Conservation (phyloP, 2,113 vertebrate genomes). For the Callaeas wilsoni region DNA sequence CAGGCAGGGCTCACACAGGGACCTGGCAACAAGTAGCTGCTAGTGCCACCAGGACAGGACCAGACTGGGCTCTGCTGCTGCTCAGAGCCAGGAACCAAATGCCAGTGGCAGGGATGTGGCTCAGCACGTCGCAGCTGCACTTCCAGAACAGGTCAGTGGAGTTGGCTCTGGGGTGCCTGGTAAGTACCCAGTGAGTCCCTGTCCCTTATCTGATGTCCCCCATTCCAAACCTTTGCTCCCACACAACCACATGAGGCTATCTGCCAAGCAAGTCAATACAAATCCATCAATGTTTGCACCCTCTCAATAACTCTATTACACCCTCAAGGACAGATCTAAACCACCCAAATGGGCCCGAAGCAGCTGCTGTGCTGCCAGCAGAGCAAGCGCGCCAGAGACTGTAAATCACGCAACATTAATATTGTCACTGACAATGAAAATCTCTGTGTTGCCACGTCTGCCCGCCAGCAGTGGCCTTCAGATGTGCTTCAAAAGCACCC, state of each 20-base stretch:
- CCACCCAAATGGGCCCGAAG: slow-evolving; percentile 28
- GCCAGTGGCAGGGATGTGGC: background rate
- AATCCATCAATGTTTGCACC: slow-evolving; percentile 61
- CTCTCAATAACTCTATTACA: slow-evolving; percentile 55
- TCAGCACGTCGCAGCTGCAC: background rate
- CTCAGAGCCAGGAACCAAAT: background rate
- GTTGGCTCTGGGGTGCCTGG: accelerated
- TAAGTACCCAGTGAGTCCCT: accelerated
- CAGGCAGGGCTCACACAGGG: background rate
- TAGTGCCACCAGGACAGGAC: background rate
- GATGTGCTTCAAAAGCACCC: slow-evolving; percentile 60
- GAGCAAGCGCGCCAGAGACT: background rate
- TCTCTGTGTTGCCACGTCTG: slow-evolving; percentile 69
- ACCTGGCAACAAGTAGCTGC: accelerated
- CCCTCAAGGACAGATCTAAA: slow-evolving; percentile 68
- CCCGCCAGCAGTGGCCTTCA: slow-evolving; percentile 63
- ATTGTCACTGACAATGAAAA: slow-evolving; percentile 68
- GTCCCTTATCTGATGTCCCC: background rate
- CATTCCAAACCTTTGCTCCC: background rate
- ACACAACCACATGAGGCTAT: background rate
- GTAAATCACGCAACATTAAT: slow-evolving; percentile 73
- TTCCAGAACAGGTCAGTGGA: background rate
- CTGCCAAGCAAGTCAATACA: slow-evolving; percentile 37
- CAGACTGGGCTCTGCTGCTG: background rate
- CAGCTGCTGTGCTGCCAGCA: slow-evolving; percentile 24